Evolutionary conservation across 2,888 invertebrate genomes (phyloP).

Genomic region (Thecophora atra): DNA sequence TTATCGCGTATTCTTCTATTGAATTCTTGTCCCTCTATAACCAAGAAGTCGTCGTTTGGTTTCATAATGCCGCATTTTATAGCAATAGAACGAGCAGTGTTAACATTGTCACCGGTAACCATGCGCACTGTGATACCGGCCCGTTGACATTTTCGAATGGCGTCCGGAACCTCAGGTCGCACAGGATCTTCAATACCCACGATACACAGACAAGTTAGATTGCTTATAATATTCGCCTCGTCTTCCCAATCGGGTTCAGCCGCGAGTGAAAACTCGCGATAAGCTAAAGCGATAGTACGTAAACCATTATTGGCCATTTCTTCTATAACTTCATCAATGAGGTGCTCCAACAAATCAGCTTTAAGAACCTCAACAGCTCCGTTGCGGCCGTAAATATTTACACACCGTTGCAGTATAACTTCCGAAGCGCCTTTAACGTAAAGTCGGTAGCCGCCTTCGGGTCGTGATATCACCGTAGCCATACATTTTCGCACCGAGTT

Average conservation of each 20-base stretch:
- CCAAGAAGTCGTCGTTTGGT: slow-evolving; percentile 94
- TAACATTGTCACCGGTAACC: slow-evolving; percentile 99
- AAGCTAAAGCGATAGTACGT: slow-evolving; percentile 94
- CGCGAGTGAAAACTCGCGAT: slow-evolving; percentile 91
- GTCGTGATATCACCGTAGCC: slow-evolving; percentile 92
- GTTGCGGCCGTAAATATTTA: slow-evolving; percentile 93
- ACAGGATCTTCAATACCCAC: slow-evolving; percentile 99
- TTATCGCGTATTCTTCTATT: slow-evolving; percentile 89
- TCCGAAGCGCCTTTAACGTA: slow-evolving; percentile 99
- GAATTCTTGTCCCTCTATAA: slow-evolving; percentile 97
- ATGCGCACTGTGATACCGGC: slow-evolving; percentile 99
- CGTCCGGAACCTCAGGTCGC: slow-evolving; percentile 90
- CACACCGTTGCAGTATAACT: slow-evolving; percentile 97
- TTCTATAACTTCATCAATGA: slow-evolving; percentile 93
- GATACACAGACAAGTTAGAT: slow-evolving; percentile 94
- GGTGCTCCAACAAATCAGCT: slow-evolving; percentile 88
- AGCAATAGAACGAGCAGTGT: slow-evolving; percentile 98
- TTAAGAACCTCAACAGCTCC: slow-evolving; percentile 93
- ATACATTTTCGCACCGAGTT: slow-evolving; percentile 99
- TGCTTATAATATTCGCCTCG: slow-evolving; percentile 90
- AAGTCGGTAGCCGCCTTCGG: slow-evolving; percentile 88
- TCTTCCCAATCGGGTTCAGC: slow-evolving; percentile 97
- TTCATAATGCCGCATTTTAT: slow-evolving; percentile 95
- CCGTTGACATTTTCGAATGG: slow-evolving; percentile 94
- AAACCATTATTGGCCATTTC: slow-evolving; percentile 98